These are phyloP conservation scores for Lutjanus campechanus DNA, from an alignment of 2,797 vertebrate genomes.

Conservation along the genomic window DNA sequence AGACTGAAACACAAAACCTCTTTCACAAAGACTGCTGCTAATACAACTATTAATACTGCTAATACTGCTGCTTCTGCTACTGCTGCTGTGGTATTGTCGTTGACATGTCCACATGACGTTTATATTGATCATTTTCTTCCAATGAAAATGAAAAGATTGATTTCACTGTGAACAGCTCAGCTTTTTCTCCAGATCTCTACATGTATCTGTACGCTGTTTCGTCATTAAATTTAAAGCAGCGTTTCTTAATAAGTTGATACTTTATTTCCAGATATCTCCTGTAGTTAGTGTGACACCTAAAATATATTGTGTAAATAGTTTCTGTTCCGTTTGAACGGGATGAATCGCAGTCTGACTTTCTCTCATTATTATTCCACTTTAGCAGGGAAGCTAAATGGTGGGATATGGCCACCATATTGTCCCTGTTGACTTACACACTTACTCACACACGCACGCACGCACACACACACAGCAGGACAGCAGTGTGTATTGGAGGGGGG, in stretches of 20 bases:
- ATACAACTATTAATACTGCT: slow-evolving; percentile 39
- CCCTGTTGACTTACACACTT: slow-evolving; percentile 63
- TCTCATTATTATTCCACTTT: slow-evolving; percentile 54
- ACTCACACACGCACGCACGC: slow-evolving; percentile 28
- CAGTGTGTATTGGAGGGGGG: slow-evolving; percentile 73
- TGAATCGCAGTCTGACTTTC: slow-evolving; percentile 24
- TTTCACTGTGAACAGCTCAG: background rate
- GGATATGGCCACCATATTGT: slow-evolving; percentile 77
- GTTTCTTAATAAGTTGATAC: slow-evolving; percentile 16
- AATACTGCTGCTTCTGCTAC: slow-evolving; percentile 15
- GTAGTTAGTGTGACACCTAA: background rate
- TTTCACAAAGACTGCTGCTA: slow-evolving; percentile 41
- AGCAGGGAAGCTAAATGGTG: slow-evolving; percentile 65
- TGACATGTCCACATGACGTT: background rate
- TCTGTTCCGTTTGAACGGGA: background rate
- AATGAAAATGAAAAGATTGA: background rate
- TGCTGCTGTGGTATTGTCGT: background rate
- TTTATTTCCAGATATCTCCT: background rate
- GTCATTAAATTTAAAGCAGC: background rate
- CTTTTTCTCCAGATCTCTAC: background rate
- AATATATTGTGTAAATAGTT: background rate
- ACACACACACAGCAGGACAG: slow-evolving; percentile 50
- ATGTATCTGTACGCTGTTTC: background rate
- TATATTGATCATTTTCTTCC: background rate
- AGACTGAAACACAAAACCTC: slow-evolving; percentile 62